Evolutionary conservation across 2,888 invertebrate species (phyloP).

Genomic region (Caenorhabditis sinica): DNA sequence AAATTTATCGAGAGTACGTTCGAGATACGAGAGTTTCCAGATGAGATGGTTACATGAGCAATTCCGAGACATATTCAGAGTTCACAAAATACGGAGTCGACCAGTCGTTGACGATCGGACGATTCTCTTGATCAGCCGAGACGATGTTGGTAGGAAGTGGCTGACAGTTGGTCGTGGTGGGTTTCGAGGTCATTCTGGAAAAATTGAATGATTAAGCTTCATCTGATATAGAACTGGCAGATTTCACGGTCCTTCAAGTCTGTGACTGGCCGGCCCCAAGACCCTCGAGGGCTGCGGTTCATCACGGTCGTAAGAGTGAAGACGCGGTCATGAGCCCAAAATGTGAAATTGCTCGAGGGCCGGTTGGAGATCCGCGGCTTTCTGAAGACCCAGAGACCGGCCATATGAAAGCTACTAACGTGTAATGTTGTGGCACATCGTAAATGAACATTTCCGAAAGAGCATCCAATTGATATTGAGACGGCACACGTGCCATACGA

Average conservation of each 20-base stretch:
- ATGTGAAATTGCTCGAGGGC: too few relatives aligned
- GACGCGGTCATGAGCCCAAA: too few relatives aligned
- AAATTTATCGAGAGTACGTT: too few relatives aligned
- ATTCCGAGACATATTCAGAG: conserved; percentile 66
- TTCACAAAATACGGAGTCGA: conserved; percentile 61
- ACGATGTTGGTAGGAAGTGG: conserved; percentile 18
- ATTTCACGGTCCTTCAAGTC: too few relatives aligned
- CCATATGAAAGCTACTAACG: conserved; percentile 32
- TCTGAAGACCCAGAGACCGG: too few relatives aligned
- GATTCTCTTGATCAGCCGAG: conserved; percentile 18
- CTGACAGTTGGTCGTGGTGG: conserved; percentile 14
- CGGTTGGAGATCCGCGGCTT: too few relatives aligned
- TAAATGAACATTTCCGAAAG: conserved; percentile 70
- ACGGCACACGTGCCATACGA: conserved; percentile 68
- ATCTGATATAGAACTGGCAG: too few relatives aligned
- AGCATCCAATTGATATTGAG: conserved; percentile 71
- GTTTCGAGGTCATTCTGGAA: conserved; percentile 42
- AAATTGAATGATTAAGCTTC: not conserved
- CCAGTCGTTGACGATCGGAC: conserved; percentile 32
- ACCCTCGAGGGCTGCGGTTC: too few relatives aligned
- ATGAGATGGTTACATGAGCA: conserved; percentile 55
- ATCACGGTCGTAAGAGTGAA: too few relatives aligned
- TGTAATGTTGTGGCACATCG: conserved; percentile 67
- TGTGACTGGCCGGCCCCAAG: too few relatives aligned
- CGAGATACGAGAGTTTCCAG: too few relatives aligned